Percentiles rank a stretch among this genome's conserved stretches.
Evolutionary conservation across 1,140 invertebrate species (phyloP).

Genomic region (Patella vulgata): DNA sequence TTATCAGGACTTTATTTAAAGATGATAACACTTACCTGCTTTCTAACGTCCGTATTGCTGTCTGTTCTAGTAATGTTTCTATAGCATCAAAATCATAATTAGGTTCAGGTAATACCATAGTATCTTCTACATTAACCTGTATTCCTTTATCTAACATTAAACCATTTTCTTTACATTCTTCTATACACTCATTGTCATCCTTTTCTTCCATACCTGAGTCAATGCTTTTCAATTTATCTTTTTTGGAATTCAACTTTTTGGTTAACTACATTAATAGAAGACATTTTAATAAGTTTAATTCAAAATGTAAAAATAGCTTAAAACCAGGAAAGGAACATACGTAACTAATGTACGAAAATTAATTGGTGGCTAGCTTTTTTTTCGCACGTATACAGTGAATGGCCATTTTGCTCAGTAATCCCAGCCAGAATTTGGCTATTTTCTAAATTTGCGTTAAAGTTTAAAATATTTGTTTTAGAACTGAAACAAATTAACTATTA

Average conservation of each 20-base stretch:
- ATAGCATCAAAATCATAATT: conserved; percentile 56
- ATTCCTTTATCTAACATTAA: conserved; percentile 29
- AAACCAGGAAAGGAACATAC: not conserved
- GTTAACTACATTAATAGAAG: conserved; percentile 38
- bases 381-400: too few species aligned
- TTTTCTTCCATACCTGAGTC: conserved; percentile 24
- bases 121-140: conserved; percentile 39
- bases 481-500: too few species aligned
- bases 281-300: not conserved
- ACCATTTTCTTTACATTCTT: not conserved
- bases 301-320: not conserved
- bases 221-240: conserved; percentile 17
- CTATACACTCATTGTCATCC: too few species aligned
- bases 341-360: too few species aligned
- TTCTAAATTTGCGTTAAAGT: too few species aligned
- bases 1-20: too few species aligned
- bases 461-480: too few species aligned
- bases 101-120: conserved; percentile 44
- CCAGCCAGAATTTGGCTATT: too few species aligned
- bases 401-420: too few species aligned
- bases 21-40: conserved; percentile 53
- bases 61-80: conserved; percentile 56
- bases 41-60: conserved; percentile 51
- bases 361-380: too few species aligned
- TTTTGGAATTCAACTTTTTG: conserved; percentile 41